Evolutionary conservation across 2,113 vertebrate genomes (phyloP).

Genomic region (Gymnobelideus leadbeateri): DNA sequence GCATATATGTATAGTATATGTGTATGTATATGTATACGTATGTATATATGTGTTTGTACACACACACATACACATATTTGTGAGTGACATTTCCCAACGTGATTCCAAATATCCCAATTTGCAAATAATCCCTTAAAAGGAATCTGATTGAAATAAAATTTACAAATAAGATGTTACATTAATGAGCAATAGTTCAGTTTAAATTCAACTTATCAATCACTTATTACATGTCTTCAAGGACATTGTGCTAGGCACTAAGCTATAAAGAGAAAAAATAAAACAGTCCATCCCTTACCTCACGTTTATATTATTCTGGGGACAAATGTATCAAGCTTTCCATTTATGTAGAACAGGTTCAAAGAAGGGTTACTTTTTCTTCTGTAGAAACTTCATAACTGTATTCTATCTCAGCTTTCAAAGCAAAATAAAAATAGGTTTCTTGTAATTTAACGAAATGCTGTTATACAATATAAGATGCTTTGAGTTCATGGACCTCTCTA

Average conservation of each 20-base stretch:
- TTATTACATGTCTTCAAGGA: background rate
- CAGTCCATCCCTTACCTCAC: background rate
- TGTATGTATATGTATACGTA: too few relatives aligned
- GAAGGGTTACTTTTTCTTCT: background rate
- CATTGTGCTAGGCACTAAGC: background rate
- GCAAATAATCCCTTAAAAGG: background rate
- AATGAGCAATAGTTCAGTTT: background rate
- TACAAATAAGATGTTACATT: background rate
- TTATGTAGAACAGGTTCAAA: background rate
- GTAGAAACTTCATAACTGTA: background rate
- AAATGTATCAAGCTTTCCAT: background rate
- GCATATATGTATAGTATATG: too few relatives aligned
- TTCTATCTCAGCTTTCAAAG: background rate
- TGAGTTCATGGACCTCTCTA: background rate
- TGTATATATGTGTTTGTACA: too few relatives aligned
- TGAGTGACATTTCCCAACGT: background rate
- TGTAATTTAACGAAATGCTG: background rate
- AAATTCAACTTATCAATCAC: background rate
- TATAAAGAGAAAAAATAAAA: background rate
- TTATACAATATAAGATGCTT: background rate
- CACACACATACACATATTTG: too few relatives aligned
- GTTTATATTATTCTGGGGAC: background rate
- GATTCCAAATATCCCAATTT: background rate
- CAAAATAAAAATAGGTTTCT: background rate
- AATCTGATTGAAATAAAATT: background rate